phyloP scores from a whole-genome alignment of 1,140 invertebrate genomes.

The Heliconius eleuchia region DNA sequence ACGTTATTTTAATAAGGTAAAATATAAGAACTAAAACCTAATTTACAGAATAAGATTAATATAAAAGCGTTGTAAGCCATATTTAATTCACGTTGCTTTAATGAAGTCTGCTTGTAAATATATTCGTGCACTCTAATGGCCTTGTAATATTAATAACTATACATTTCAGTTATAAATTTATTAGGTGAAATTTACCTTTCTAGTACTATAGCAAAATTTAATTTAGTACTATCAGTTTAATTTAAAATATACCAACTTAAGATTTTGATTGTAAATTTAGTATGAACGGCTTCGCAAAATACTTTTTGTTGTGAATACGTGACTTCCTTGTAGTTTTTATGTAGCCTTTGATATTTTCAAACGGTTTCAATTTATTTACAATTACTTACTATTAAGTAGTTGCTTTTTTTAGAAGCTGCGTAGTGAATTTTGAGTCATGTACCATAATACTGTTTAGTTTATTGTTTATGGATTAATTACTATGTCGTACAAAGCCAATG shows the following conservation, averaged over 20 bases:
- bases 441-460: too few relatives aligned
- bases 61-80: neutral
- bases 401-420: neutral
- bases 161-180: neutral
- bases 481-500: neutral
- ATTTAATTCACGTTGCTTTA: neutral
- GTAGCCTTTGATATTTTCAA: neutral
- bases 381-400: neutral
- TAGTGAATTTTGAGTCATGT: neutral
- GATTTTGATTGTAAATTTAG: neutral
- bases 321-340: neutral
- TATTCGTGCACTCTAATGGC: neutral
- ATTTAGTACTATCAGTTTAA: neutral
- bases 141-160: neutral
- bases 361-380: slow-evolving; percentile 5
- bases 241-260: neutral
- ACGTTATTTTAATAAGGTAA: neutral
- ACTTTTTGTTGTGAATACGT: neutral
- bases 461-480: too few relatives aligned
- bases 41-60: neutral
- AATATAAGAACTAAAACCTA: neutral
- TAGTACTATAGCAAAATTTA: neutral
- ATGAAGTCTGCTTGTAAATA: neutral
- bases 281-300: neutral
- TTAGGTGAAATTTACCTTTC: neutral